phyloP scores from a whole-genome alignment of 2,113 vertebrate genomes.

The Okapia johnstoni region DNA sequence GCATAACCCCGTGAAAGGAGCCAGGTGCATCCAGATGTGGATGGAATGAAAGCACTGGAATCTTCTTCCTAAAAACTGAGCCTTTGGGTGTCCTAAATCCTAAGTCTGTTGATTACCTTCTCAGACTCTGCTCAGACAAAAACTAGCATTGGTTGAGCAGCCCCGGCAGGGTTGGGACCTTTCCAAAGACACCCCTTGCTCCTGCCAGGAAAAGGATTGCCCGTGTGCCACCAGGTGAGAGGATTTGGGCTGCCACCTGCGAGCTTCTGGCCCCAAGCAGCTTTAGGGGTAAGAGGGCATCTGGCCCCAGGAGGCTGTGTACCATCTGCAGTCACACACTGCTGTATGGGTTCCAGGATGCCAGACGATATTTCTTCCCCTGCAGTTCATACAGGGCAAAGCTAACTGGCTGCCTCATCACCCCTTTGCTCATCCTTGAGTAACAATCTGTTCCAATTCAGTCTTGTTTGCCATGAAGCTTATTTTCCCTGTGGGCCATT shows the following conservation, averaged over 20 bases:
- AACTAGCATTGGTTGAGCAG: not conserved
- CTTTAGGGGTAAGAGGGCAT: slow-evolving; percentile 36
- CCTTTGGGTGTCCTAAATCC: not conserved
- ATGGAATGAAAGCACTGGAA: not conserved
- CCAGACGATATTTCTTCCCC: slow-evolving; percentile 40
- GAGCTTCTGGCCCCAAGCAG: slow-evolving; percentile 73
- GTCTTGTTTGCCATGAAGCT: slow-evolving; percentile 64
- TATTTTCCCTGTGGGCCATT: slow-evolving; percentile 43
- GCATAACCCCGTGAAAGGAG: not conserved
- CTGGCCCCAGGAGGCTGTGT: slow-evolving; percentile 54
- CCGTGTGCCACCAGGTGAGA: slow-evolving; percentile 66
- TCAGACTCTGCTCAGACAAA: slow-evolving; percentile 10
- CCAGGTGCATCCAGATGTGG: not conserved
- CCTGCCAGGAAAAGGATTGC: slow-evolving; percentile 53
- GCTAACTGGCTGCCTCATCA: slow-evolving; percentile 51
- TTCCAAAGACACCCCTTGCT: slow-evolving; percentile 38
- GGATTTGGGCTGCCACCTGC: slow-evolving; percentile 71
- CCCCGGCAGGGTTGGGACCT: slow-evolving; percentile 15
- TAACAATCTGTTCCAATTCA: slow-evolving; percentile 59
- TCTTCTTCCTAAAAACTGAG: not conserved
- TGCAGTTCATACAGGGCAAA: slow-evolving; percentile 49
- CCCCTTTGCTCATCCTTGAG: slow-evolving; percentile 54
- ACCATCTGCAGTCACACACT: slow-evolving; percentile 65
- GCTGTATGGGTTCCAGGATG: slow-evolving; percentile 20
- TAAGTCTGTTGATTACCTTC: not conserved